Evolutionary conservation across 2,113 vertebrate genomes (phyloP).

Genomic region (Sinocyclocheilus grahami): DNA sequence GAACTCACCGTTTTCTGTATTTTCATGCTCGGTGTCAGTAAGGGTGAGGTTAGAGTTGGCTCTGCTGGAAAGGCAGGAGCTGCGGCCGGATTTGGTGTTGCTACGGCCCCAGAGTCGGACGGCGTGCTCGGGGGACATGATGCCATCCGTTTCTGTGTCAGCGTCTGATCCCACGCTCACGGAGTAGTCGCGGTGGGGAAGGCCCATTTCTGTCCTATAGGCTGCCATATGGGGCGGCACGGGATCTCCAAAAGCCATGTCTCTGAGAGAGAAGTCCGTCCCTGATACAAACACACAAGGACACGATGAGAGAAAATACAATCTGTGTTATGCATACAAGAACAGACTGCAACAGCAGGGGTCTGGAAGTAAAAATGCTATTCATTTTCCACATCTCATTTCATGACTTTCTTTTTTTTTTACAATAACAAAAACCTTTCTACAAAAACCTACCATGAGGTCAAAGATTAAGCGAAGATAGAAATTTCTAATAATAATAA

Average conservation of each 20-base stretch:
- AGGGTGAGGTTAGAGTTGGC: conserved; percentile 98
- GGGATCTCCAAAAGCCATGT: conserved; percentile 87
- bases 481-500: too few relatives aligned
- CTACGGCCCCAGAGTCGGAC: conserved; percentile 90
- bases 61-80: conserved; percentile 95
- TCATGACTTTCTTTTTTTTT: too few relatives aligned
- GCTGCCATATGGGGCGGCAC: conserved; percentile 82
- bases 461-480: background rate
- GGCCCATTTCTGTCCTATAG: conserved; percentile 85
- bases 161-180: conserved; percentile 88
- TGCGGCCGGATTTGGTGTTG: conserved; percentile 91
- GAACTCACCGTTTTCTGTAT: conserved; percentile 89
- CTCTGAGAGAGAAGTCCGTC: conserved; percentile 87
- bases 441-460: background rate
- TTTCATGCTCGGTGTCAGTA: conserved; percentile 96
- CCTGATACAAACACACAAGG: conserved; percentile 71
- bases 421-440: background rate
- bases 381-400: background rate
- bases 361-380: background rate
- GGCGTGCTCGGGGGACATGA: conserved; percentile 89
- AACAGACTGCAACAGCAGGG: conserved; percentile 11
- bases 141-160: conserved; percentile 88
- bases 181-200: conserved; percentile 90
- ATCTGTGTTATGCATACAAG: background rate
- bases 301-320: background rate